Conservation (phyloP, 2,888 invertebrate species). For the Quadriops clusia region DNA sequence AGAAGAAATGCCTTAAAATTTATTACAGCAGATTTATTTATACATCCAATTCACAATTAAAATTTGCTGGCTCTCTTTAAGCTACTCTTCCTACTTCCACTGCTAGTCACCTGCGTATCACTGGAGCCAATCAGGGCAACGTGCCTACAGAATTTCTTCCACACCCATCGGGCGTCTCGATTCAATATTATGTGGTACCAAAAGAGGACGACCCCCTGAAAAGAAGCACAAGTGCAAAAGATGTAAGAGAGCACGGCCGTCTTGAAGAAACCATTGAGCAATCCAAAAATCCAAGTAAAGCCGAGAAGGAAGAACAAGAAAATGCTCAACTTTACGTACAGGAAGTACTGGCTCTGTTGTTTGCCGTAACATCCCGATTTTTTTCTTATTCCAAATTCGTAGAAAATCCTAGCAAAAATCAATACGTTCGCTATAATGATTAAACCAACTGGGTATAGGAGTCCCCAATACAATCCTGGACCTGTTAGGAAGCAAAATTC, state of each 20-base stretch:
- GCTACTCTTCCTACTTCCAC: too few species aligned
- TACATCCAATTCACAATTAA: too few species aligned
- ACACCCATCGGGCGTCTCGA: conserved; percentile 4
- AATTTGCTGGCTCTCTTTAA: too few species aligned
- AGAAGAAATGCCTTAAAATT: too few species aligned
- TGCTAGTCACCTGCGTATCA: too few species aligned
- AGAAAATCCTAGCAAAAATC: conserved; percentile 5
- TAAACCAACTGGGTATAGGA: conserved; percentile 5
- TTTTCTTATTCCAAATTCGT: too few species aligned
- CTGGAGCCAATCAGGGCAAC: too few species aligned
- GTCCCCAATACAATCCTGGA: conserved; percentile 5
- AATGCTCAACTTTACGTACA: conserved; percentile 5
- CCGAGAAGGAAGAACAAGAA: conserved; percentile 9
- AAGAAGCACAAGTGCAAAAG: conserved; percentile 6
- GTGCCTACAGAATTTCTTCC: too few species aligned
- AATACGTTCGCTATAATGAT: conserved; percentile 6
- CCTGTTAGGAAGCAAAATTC: conserved; percentile 8
- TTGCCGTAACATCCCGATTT: too few species aligned
- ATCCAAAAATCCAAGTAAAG: conserved; percentile 9
- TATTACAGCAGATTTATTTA: too few species aligned
- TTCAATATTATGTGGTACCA: conserved; percentile 7
- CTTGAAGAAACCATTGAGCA: conserved; percentile 7
- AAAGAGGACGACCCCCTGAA: conserved; percentile 8
- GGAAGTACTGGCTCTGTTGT: too few species aligned
- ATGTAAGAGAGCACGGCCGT: conserved; percentile 5